Percentiles rank a stretch among this genome's conserved stretches.
phyloP scores from a whole-genome alignment of 2,113 vertebrate genomes.

The Haliaeetus leucogaster region DNA sequence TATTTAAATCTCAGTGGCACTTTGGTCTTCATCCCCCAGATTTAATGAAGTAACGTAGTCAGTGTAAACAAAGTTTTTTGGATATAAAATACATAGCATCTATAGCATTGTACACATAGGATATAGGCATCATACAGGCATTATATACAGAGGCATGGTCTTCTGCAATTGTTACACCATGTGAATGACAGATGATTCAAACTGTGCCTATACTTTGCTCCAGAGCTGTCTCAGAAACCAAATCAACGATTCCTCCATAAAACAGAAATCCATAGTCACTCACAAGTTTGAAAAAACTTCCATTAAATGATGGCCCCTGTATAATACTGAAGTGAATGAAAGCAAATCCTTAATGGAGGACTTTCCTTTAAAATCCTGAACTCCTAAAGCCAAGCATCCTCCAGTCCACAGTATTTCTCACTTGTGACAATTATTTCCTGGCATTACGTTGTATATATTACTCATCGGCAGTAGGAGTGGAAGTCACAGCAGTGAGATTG shows the following conservation, averaged over 20 bases:
- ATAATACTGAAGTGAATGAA: not conserved
- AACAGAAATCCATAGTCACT: not conserved
- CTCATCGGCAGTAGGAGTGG: not conserved
- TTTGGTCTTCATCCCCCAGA: not conserved
- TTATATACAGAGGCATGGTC: not conserved
- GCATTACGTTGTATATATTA: not conserved
- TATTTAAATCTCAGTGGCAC: not conserved
- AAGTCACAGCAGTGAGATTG: not conserved
- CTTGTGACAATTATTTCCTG: not conserved
- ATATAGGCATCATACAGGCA: not conserved
- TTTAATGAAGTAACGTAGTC: not conserved
- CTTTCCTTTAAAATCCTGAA: not conserved
- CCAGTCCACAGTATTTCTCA: not conserved
- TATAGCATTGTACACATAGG: not conserved
- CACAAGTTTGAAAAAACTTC: not conserved
- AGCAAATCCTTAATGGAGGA: not conserved
- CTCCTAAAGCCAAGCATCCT: not conserved
- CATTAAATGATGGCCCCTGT: not conserved
- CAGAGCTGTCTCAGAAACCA: not conserved
- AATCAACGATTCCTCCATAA: not conserved
- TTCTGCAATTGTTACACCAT: not conserved
- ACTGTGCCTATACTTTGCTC: not conserved
- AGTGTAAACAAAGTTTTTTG: not conserved
- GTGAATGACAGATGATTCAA: not conserved
- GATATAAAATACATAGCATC: not conserved